phyloP scores from a whole-genome alignment of 2,797 vertebrate species.

The Malacoraja senta region DNA sequence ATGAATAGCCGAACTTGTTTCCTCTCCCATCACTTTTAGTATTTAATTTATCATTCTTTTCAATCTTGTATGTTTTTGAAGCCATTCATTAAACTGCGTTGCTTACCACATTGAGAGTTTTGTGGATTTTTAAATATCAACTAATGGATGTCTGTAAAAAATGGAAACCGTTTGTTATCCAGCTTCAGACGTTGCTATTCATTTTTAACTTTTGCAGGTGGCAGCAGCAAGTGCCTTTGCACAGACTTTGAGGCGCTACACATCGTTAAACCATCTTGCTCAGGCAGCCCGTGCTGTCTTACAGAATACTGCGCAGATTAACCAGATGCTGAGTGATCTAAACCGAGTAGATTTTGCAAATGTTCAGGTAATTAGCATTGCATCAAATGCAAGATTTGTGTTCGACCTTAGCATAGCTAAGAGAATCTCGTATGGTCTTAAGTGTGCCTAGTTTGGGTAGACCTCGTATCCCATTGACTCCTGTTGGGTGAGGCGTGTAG shows the following conservation, averaged over 20 bases:
- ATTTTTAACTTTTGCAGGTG: conserved; percentile 56
- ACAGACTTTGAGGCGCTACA: conserved; percentile 84
- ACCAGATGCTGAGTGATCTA: conserved; percentile 88
- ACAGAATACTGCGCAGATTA: conserved; percentile 87
- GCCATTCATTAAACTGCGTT: too few species aligned
- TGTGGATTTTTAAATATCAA: too few species aligned
- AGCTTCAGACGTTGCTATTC: not conserved
- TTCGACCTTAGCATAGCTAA: not conserved
- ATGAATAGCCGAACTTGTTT: too few species aligned
- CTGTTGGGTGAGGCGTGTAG: not conserved
- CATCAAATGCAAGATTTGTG: not conserved
- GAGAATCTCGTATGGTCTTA: not conserved
- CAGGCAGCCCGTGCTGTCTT: conserved; percentile 84
- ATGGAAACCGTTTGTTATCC: too few species aligned
- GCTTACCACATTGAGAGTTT: too few species aligned
- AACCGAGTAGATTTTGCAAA: conserved; percentile 88
- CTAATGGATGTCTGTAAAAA: too few species aligned
- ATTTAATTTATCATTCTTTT: too few species aligned
- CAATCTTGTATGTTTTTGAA: too few species aligned
- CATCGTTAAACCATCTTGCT: conserved; percentile 84
- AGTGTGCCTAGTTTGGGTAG: not conserved
- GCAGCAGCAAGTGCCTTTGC: conserved; percentile 79
- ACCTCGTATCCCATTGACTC: not conserved
- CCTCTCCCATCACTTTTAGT: too few species aligned
- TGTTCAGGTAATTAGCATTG: conserved; percentile 68